These are phyloP conservation scores for Dendrocincla tyrannina DNA, from an alignment of 2,797 vertebrate species.

Conservation along the genomic window DNA sequence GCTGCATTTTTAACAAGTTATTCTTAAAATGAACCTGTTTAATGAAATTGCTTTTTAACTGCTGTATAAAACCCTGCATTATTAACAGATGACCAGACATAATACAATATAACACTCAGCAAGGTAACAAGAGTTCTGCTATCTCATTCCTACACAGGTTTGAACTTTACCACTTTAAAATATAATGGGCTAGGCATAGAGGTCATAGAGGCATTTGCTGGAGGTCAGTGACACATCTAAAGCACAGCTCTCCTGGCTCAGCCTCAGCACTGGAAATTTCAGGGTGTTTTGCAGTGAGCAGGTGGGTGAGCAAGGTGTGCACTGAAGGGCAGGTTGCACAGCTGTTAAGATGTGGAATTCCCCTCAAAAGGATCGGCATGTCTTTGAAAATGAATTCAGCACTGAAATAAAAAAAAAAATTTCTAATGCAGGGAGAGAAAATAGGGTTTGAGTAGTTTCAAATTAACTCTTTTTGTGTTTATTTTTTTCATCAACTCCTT, in stretches of 20 bases:
- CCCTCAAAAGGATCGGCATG: conserved; percentile 79
- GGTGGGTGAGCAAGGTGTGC: conserved; percentile 63
- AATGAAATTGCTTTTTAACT: conserved; percentile 45
- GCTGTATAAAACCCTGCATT: conserved; percentile 24
- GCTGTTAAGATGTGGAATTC: conserved; percentile 86
- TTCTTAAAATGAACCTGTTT: conserved; percentile 44
- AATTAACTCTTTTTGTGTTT: conserved; percentile 78
- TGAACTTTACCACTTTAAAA: not conserved
- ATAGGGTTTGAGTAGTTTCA: conserved; percentile 67
- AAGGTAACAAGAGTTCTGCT: conserved; percentile 5
- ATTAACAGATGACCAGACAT: conserved; percentile 57
- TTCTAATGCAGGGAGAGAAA: conserved; percentile 38
- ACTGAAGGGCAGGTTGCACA: conserved; percentile 78
- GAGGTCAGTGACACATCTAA: not conserved
- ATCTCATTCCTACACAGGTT: not conserved
- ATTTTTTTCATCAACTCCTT: conserved; percentile 4
- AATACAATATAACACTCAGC: conserved; percentile 2
- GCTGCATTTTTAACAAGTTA: conserved; percentile 51
- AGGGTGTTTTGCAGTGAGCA: conserved; percentile 58
- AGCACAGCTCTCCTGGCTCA: conserved; percentile 27
- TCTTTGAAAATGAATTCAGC: conserved; percentile 75
- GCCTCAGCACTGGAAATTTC: conserved; percentile 56
- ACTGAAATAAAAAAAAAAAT: conserved; percentile 47
- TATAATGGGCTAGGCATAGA: not conserved
- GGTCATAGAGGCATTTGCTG: no score